Base-by-base conservation (phyloP, 2,888 invertebrate species). In the Macaria liturata region DNA sequence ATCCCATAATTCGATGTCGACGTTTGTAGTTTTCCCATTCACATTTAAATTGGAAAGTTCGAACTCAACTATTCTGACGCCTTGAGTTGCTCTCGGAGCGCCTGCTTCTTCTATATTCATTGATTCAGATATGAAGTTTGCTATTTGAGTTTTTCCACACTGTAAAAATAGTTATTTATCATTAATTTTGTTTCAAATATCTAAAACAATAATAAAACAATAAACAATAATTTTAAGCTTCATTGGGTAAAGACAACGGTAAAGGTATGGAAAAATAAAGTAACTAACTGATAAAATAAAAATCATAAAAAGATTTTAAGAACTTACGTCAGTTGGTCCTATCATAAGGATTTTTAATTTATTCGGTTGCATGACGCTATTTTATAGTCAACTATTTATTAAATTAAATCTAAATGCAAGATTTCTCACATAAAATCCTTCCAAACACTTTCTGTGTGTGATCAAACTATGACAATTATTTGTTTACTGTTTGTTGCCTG, bases 1-100 rank as follows among this genome's bases (percentile, higher is more conserved):
- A 76, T 96, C 96, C 96, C 96, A 96, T 48, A 96, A 81, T 83
- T 97, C 96, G 43, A 97, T 94, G 71, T 96, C 96, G 32, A 94
- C 92, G 68, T 93, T 94, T 7, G 83, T 78, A 48, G 82, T 81
- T 72, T 93, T 92, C 4, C 94, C 93, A 71, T 93, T 93, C 1
- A 94, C 84, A 66, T 89, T 93, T 4, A 95, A 75, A 68, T 93
- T 93, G 31, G 93, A 88, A 32, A 94, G 88, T 82, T 96, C 96
- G 81, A 96, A 96, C 78, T 96, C 96, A 9, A 96, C 90, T 69
- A 96, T 95, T 70, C 96, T 92, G 40, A 94, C 94, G 44, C 95
- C 96, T 81, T 95, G 94, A 0, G 96, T 96, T 2, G 96, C 94
- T 65, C 93, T 91, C 66, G 95, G 94, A 32, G 93, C 88, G 47